These are phyloP conservation scores for Pandion haliaetus DNA, from an alignment of 2,113 vertebrate genomes.

Conservation along the genomic window DNA sequence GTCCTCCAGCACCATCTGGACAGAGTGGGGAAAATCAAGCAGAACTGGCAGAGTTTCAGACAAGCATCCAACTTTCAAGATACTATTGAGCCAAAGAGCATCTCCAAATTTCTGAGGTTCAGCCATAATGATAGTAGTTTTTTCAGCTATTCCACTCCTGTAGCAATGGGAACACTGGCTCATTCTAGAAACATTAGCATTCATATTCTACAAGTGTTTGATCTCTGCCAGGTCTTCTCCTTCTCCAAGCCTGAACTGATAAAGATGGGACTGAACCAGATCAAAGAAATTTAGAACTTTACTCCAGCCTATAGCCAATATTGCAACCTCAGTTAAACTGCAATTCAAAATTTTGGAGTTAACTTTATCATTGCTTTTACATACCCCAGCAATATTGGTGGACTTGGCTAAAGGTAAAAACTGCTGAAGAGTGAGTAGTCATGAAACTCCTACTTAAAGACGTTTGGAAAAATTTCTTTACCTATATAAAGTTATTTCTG, in stretches of 20 bases:
- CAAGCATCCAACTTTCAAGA: conserved; percentile 14
- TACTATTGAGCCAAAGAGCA: conserved; percentile 9
- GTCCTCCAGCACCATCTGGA: conserved; percentile 62
- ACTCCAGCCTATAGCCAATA: not conserved
- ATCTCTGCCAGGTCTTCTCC: not conserved
- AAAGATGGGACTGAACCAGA: not conserved
- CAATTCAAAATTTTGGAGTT: not conserved
- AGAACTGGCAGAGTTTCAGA: conserved; percentile 40
- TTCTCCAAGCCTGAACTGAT: not conserved
- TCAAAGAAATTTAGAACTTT: not conserved
- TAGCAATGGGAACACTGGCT: not conserved
- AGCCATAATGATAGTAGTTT: not conserved
- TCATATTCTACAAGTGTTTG: not conserved
- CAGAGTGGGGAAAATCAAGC: conserved; percentile 14
- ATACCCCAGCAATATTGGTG: not conserved
- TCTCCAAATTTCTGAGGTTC: conserved; percentile 35
- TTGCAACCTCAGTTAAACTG: not conserved
- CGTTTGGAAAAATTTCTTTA: not conserved
- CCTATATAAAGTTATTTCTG: not conserved
- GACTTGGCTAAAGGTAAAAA: not conserved
- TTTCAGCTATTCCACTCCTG: not conserved
- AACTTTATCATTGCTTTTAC: not conserved
- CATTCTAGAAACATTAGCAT: not conserved
- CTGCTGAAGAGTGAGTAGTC: not conserved
- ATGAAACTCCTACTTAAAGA: not conserved